phyloP scores from a whole-genome alignment of 2,888 invertebrate genomes.

The Tiphia femorata region DNA sequence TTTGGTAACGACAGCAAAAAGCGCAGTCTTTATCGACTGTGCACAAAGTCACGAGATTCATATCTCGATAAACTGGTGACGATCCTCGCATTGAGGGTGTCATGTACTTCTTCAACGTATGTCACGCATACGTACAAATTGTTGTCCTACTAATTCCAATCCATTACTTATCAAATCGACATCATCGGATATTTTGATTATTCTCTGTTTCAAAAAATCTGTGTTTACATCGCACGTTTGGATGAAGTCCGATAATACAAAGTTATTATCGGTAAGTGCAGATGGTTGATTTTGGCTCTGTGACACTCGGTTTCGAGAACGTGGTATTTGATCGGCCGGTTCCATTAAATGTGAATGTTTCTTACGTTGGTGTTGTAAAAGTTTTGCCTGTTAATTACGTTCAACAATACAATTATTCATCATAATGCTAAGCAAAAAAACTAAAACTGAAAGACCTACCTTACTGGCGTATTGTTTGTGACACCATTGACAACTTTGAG shows the following conservation, averaged over 20 bases:
- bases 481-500: constrained; percentile 83
- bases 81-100: constrained; percentile 37
- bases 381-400: constrained; percentile 70
- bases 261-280: constrained; percentile 49
- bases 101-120: constrained; percentile 59
- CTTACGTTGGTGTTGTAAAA: constrained; percentile 78
- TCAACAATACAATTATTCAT: no score
- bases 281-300: constrained; percentile 60
- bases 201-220: constrained; percentile 56
- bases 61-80: constrained; percentile 61
- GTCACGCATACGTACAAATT: constrained; percentile 64
- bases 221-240: constrained; percentile 46
- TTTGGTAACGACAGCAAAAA: constrained; percentile 54
- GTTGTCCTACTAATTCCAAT: constrained; percentile 47
- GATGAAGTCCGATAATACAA: constrained; percentile 54
- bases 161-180: constrained; percentile 52
- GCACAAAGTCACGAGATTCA: constrained; percentile 65
- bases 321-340: constrained; percentile 64
- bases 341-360: constrained; percentile 72
- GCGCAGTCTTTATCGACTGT: constrained; percentile 47
- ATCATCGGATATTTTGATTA: constrained; percentile 54
- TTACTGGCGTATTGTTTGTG: constrained; percentile 90
- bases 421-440: no score
- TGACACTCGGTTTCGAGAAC: constrained; percentile 60
- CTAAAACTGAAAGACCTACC: constrained; percentile 60